Evolutionary conservation across 2,888 invertebrate genomes (phyloP).

Genomic region (Drosophila vallismaia): DNA sequence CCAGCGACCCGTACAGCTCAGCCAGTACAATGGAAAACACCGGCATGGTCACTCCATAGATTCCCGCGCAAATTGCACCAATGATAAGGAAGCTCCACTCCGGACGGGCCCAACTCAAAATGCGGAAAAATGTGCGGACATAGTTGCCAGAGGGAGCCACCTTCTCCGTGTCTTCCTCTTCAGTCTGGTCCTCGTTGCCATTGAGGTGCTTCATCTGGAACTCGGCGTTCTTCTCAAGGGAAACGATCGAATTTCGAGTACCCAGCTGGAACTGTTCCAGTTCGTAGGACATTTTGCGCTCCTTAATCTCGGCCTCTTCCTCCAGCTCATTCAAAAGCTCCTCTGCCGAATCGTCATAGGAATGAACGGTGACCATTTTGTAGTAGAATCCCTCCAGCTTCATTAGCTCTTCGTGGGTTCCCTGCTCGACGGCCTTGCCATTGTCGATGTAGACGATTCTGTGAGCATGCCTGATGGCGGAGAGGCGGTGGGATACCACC

Average conservation of each 20-base stretch:
- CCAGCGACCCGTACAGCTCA: slow-evolving; percentile 87
- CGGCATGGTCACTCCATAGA: slow-evolving; percentile 89
- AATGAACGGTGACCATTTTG: slow-evolving; percentile 85
- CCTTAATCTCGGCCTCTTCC: slow-evolving; percentile 33
- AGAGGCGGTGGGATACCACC: slow-evolving; percentile 89
- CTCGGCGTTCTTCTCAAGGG: slow-evolving; percentile 58
- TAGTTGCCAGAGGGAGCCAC: slow-evolving; percentile 47
- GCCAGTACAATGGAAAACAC: slow-evolving; percentile 91
- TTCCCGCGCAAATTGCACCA: slow-evolving; percentile 87
- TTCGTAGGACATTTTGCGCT: slow-evolving; percentile 58
- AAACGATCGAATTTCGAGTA: slow-evolving; percentile 39
- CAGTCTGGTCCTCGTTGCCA: slow-evolving; percentile 1
- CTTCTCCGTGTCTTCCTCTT: slow-evolving; percentile 13
- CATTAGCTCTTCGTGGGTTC: slow-evolving; percentile 89
- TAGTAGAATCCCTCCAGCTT: slow-evolving; percentile 87
- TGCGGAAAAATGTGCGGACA: slow-evolving; percentile 84
- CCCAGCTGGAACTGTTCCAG: slow-evolving; percentile 25
- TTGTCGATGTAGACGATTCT: slow-evolving; percentile 88
- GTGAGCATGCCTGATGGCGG: slow-evolving; percentile 89
- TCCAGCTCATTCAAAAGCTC: slow-evolving; percentile 62
- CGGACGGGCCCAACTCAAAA: slow-evolving; percentile 85
- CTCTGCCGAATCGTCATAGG: slow-evolving; percentile 61
- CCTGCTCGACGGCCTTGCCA: slow-evolving; percentile 88
- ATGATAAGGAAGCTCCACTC: slow-evolving; percentile 88
- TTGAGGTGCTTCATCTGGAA: slow-evolving; percentile 58